These are phyloP conservation scores for Hydrolagus affinis DNA, from an alignment of 2,113 vertebrate genomes.

Conservation along the genomic window DNA sequence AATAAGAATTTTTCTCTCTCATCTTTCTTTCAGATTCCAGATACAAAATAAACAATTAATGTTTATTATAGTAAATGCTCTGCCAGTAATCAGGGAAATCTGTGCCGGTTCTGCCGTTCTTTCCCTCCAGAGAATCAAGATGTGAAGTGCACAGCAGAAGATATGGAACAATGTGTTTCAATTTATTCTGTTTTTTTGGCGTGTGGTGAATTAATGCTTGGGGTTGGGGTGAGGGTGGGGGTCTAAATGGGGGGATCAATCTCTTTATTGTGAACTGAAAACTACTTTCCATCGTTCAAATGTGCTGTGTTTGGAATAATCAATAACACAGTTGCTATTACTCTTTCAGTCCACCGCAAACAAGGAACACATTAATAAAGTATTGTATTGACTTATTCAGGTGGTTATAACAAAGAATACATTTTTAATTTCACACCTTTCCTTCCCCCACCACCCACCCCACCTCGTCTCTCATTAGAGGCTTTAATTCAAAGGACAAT, in stretches of 20 bases:
- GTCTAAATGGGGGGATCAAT: background rate
- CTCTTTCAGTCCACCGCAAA: background rate
- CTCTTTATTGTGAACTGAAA: constrained; percentile 18
- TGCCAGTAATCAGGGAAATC: background rate
- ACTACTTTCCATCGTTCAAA: constrained; percentile 16
- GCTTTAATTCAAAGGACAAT: background rate
- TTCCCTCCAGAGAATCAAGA: constrained; percentile 3
- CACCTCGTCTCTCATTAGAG: background rate
- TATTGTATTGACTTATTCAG: constrained; percentile 16
- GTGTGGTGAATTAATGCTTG: background rate
- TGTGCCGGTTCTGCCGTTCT: background rate
- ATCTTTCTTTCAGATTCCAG: background rate
- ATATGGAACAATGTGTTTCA: constrained; percentile 38
- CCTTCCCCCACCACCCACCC: background rate
- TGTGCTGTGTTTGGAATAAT: background rate
- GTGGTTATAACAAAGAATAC: background rate
- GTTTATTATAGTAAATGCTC: background rate
- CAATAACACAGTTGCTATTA: background rate
- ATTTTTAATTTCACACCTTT: constrained; percentile 28
- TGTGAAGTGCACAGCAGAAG: constrained; percentile 26
- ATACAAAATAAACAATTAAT: background rate
- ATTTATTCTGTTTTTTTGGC: constrained; percentile 31
- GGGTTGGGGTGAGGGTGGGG: background rate
- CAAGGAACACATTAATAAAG: constrained; percentile 22
- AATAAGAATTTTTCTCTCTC: background rate